Conservation (phyloP, 2,113 vertebrate species). For the Cinclus cinclus region DNA sequence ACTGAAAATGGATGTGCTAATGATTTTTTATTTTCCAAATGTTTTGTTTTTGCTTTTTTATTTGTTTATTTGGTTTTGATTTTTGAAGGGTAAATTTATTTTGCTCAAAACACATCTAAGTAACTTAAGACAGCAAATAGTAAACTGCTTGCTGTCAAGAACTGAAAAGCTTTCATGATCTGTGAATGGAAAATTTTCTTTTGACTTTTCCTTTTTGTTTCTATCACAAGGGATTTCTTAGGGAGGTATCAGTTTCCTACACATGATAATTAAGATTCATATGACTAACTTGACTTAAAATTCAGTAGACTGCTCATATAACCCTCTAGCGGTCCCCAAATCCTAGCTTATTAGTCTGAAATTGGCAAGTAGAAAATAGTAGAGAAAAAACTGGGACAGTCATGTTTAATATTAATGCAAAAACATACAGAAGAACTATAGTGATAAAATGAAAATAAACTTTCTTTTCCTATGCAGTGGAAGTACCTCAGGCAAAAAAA, state of each 20-base stretch:
- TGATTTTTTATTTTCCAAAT: not conserved
- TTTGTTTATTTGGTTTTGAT: not conserved
- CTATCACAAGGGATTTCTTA: constrained; percentile 3
- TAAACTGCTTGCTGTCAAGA: not conserved
- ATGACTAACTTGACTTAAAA: constrained; percentile 52
- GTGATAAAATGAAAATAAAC: constrained; percentile 56
- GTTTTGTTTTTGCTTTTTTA: not conserved
- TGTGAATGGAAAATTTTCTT: constrained; percentile 21
- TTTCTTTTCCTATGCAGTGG: constrained; percentile 56
- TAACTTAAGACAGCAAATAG: not conserved
- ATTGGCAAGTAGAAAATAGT: constrained; percentile 38
- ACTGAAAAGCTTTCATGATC: not conserved
- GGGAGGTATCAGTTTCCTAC: not conserved
- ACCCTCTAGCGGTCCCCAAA: constrained; percentile 15
- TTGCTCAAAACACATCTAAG: not conserved
- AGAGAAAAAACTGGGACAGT: constrained; percentile 43
- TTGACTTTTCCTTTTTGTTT: constrained; percentile 28
- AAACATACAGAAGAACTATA: constrained; percentile 25
- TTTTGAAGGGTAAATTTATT: not conserved
- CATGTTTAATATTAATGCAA: constrained; percentile 58
- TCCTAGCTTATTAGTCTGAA: constrained; percentile 42
- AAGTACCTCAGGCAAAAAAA: constrained; percentile 49
- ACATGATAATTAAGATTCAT: constrained; percentile 55
- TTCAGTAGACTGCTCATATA: constrained; percentile 44
- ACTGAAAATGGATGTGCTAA: not conserved